Conservation (phyloP, 2,113 vertebrate genomes). For the Ptychochromis oligacanthus region DNA sequence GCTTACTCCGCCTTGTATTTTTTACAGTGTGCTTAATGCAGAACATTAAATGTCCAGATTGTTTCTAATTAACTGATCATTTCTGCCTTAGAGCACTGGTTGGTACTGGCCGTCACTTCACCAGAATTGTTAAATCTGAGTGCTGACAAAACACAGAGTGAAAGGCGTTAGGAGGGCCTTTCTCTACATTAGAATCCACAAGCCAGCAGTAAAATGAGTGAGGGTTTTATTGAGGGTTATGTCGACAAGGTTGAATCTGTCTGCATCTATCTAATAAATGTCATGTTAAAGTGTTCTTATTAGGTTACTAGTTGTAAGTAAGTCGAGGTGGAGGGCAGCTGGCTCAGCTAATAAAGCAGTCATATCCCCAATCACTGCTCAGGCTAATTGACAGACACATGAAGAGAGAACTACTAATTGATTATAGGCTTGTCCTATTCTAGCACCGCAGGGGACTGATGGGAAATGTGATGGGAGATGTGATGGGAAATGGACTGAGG, state of each 20-base stretch:
- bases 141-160: neutral
- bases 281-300: conserved; percentile 53
- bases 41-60: too few species aligned
- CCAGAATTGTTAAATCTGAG: neutral
- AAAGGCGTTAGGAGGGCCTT: neutral
- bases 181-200: neutral
- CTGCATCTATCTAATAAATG: conserved; percentile 44
- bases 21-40: neutral
- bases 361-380: conserved; percentile 57
- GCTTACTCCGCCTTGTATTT: neutral
- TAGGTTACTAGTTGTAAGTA: conserved; percentile 50
- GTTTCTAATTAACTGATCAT: too few species aligned
- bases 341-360: conserved; percentile 48
- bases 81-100: too few species aligned
- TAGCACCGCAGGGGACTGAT: conserved; percentile 50
- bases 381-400: conserved; percentile 74
- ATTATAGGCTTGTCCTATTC: conserved; percentile 80
- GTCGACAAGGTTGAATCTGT: conserved; percentile 1
- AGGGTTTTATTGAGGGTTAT: neutral
- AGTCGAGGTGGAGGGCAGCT: conserved; percentile 45
- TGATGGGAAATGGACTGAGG: too few species aligned
- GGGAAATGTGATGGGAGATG: neutral
- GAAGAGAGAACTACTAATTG: conserved; percentile 77
- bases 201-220: neutral
- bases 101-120: too few species aligned